A percentile compares a stretch with the other conserved stretches of the same genome.
Evolutionary conservation across 2,113 vertebrate species (phyloP).

Genomic region (Laticauda laticaudata): DNA sequence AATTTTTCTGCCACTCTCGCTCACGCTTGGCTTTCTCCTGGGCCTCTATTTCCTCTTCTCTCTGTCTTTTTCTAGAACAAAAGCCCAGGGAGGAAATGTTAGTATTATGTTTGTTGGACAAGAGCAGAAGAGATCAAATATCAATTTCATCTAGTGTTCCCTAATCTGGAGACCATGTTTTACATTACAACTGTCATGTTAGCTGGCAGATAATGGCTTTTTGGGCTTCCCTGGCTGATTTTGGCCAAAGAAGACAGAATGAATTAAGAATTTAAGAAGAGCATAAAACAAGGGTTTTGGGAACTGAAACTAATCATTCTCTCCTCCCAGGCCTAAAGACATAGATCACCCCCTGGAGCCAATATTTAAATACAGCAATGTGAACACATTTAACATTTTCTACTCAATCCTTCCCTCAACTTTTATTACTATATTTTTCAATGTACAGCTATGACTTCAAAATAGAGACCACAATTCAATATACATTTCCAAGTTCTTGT

Average conservation of each 20-base stretch:
- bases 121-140: neutral
- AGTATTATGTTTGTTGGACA: neutral
- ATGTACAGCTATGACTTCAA: neutral
- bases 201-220: neutral
- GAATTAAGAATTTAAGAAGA: neutral
- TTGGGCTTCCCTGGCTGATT: neutral
- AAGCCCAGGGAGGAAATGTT: conserved; percentile 38
- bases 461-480: neutral
- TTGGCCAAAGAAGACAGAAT: neutral
- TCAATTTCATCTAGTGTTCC: neutral
- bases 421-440: neutral
- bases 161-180: neutral
- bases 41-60: conserved; percentile 95
- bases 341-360: neutral
- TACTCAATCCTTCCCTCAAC: neutral
- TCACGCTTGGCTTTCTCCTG: conserved; percentile 94
- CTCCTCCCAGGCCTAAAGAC: neutral
- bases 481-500: neutral
- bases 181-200: neutral
- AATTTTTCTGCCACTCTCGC: conserved; percentile 98
- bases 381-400: neutral
- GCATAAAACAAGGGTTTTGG: neutral
- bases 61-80: conserved; percentile 86
- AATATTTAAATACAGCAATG: neutral
- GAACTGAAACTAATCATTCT: neutral